Evolutionary conservation across 2,888 invertebrate species (phyloP).

Genomic region (Lasioglossum villosulum): DNA sequence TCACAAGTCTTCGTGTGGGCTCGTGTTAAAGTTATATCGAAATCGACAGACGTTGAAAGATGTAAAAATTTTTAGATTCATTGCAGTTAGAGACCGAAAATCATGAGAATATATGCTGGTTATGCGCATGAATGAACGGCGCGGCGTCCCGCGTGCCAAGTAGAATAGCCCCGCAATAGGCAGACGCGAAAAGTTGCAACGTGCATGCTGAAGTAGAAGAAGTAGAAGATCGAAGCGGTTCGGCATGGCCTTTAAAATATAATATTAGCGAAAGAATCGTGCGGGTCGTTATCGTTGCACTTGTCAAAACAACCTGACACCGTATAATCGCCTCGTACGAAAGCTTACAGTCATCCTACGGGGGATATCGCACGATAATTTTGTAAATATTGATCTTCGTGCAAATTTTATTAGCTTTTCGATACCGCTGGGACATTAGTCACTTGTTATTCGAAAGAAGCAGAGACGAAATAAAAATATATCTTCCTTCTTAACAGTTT

Average conservation of each 20-base stretch:
- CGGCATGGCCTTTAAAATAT: neutral
- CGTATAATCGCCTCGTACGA: neutral
- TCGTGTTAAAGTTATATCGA: too few relatives aligned
- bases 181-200: slow-evolving; percentile 5
- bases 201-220: too few relatives aligned
- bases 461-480: too few relatives aligned
- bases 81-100: too few relatives aligned
- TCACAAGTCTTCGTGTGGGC: too few relatives aligned
- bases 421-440: neutral
- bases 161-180: slow-evolving; percentile 11
- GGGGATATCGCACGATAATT: neutral
- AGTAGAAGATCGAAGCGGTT: neutral
- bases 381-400: slow-evolving; percentile 19
- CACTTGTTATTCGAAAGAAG: too few relatives aligned
- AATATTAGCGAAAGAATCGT: neutral
- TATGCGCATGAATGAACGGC: too few relatives aligned
- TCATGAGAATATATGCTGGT: too few relatives aligned
- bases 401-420: neutral
- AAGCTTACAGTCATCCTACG: neutral
- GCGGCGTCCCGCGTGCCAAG: slow-evolving; percentile 7
- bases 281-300: neutral
- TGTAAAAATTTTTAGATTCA: too few relatives aligned
- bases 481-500: too few relatives aligned
- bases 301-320: neutral
- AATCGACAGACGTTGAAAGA: too few relatives aligned